Conservation (phyloP, 2,797 vertebrate species). For the Neostethus bicornis region DNA sequence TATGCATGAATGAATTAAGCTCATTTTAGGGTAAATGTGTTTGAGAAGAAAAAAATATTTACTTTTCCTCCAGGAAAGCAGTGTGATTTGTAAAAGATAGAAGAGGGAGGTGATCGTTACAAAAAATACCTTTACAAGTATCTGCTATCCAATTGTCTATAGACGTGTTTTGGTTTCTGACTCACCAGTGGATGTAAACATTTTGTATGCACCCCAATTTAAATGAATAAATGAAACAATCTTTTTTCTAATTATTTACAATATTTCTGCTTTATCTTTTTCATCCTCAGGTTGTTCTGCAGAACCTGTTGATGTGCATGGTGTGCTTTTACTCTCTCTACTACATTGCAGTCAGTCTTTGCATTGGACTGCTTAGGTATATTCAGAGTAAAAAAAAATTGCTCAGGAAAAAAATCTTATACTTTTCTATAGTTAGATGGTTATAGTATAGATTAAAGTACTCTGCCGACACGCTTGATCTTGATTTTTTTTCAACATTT, state of each 20-base stretch:
- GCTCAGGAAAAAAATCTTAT: background rate
- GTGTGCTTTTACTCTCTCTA: slow-evolving; percentile 86
- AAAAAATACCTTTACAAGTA: slow-evolving; percentile 20
- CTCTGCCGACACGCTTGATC: background rate
- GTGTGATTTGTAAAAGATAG: slow-evolving; percentile 30
- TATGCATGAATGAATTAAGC: slow-evolving; percentile 23
- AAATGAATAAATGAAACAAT: no score
- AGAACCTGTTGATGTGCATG: slow-evolving; percentile 85
- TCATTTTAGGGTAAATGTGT: slow-evolving; percentile 38
- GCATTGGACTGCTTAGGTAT: slow-evolving; percentile 83
- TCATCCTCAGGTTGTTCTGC: slow-evolving; percentile 78
- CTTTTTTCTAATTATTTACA: no score
- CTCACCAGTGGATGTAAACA: slow-evolving; percentile 6
- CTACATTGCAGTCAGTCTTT: slow-evolving; percentile 82
- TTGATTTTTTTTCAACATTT: background rate
- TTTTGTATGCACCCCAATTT: background rate
- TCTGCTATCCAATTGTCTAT: slow-evolving; percentile 6
- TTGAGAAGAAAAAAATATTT: slow-evolving; percentile 33
- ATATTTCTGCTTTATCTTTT: background rate
- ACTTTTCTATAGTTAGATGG: background rate
- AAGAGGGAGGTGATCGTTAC: slow-evolving; percentile 30
- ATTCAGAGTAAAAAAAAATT: background rate
- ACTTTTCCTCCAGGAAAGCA: slow-evolving; percentile 7
- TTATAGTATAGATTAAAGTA: background rate
- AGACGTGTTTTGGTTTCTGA: slow-evolving; percentile 15